These are phyloP conservation scores for Acropternis orthonyx DNA, from an alignment of 2,797 vertebrate species.

Conservation along the genomic window DNA sequence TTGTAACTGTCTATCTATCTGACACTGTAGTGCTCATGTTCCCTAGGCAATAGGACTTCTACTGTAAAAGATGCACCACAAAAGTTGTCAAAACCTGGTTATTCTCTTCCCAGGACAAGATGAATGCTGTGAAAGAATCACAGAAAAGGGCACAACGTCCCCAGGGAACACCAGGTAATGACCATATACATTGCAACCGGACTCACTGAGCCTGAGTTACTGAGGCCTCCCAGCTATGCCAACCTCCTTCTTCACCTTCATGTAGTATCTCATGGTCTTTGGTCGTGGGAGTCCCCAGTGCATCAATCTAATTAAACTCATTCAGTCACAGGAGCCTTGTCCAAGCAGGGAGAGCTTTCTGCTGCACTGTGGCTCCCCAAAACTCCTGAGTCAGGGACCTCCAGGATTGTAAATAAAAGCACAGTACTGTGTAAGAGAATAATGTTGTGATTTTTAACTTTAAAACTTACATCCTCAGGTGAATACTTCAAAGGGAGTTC, in stretches of 20 bases:
- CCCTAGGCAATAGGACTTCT: not conserved
- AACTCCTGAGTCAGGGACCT: not conserved
- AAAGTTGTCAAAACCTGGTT: not conserved
- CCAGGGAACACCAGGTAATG: not conserved
- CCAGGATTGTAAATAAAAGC: not conserved
- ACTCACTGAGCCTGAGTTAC: fast-evolving
- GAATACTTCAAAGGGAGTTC: not conserved
- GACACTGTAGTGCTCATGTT: not conserved
- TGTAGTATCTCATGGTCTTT: not conserved
- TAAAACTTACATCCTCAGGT: not conserved
- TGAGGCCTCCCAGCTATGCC: not conserved
- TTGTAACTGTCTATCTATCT: not conserved
- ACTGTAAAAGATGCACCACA: not conserved
- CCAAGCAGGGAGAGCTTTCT: not conserved
- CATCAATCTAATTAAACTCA: not conserved
- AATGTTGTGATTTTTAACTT: not conserved
- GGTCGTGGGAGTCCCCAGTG: not conserved
- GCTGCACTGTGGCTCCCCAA: not conserved
- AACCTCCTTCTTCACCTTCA: not conserved
- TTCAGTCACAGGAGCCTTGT: not conserved
- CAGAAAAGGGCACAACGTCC: not conserved
- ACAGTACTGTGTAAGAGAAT: not conserved
- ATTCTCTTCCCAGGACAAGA: not conserved
- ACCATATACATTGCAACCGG: not conserved
- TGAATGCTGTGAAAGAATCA: not conserved